Evolutionary conservation across 2,888 invertebrate genomes (phyloP).

Genomic region (Phalera bucephala): DNA sequence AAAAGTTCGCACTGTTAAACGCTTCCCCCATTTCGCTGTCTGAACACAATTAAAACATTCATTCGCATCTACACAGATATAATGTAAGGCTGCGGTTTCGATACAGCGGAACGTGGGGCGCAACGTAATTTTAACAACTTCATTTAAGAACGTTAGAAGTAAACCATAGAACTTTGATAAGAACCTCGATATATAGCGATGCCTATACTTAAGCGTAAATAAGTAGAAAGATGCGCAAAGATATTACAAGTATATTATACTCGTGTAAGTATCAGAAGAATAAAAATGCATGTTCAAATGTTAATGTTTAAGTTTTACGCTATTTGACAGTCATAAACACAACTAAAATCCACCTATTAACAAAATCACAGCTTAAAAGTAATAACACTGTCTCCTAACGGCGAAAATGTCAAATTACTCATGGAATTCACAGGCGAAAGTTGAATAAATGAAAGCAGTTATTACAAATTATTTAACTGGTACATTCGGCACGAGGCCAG

Average conservation of each 20-base stretch:
- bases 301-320: too few species aligned
- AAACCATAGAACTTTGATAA: too few species aligned
- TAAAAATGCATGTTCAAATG: too few species aligned
- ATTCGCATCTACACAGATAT: slow-evolving; percentile 20
- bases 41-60: slow-evolving; percentile 46
- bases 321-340: too few species aligned
- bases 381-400: slow-evolving; percentile 29
- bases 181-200: too few species aligned
- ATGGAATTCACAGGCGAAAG: slow-evolving; percentile 55
- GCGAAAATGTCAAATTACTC: slow-evolving; percentile 53
- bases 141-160: neutral
- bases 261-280: too few species aligned
- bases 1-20: slow-evolving; percentile 64
- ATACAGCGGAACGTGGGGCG: neutral
- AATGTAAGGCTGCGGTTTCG: slow-evolving; percentile 6
- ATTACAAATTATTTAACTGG: slow-evolving; percentile 77
- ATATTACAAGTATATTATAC: too few species aligned
- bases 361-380: neutral
- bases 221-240: too few species aligned
- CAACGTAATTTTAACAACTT: neutral
- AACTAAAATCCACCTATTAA: neutral
- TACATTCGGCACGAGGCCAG: slow-evolving; percentile 75
- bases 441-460: slow-evolving; percentile 74
- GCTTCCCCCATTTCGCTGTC: slow-evolving; percentile 43
- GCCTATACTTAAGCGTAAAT: too few species aligned